phyloP scores from a whole-genome alignment of 2,888 invertebrate species.

The Mesochorus sp. region DNA sequence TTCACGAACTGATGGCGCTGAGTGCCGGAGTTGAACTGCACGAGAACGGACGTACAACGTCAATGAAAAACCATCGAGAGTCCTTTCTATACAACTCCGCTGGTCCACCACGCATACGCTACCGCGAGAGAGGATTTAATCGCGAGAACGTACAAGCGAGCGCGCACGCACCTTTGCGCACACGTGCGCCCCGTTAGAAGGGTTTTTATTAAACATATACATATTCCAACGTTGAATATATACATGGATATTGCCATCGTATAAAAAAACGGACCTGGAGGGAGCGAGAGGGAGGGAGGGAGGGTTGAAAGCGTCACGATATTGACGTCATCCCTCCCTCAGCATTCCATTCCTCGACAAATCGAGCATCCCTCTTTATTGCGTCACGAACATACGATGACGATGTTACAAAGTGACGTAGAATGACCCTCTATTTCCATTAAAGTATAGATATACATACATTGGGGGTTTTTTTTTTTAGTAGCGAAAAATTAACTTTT shows the following conservation, averaged over 20 bases:
- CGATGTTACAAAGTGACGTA: conserved; percentile 51
- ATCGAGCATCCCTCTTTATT: conserved; percentile 18
- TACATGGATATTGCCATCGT: background rate
- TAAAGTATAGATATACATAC: too few species aligned
- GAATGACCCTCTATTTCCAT: background rate
- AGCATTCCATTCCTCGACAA: background rate
- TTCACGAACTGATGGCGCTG: conserved; percentile 44
- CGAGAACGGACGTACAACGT: conserved; percentile 56
- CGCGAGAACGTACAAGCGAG: conserved; percentile 14
- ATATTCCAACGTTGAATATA: background rate
- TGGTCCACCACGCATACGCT: conserved; percentile 59
- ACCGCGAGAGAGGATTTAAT: conserved; percentile 24
- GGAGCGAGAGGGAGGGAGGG: background rate
- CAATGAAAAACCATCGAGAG: conserved; percentile 58
- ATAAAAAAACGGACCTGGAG: background rate
- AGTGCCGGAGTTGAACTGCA: conserved; percentile 60
- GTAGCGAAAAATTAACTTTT: too few species aligned
- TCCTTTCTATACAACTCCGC: conserved; percentile 1
- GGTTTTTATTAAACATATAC: background rate
- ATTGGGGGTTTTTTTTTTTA: too few species aligned
- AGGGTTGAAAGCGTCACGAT: conserved; percentile 12
- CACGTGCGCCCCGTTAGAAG: conserved; percentile 22
- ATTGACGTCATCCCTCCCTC: conserved; percentile 23
- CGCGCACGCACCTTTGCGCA: conserved; percentile 57
- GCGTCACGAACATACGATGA: conserved; percentile 57